A percentile compares a stretch with the other conserved stretches of the same genome.
Conservation (phyloP, 1,140 invertebrate species). For the Aculops lycopersici region DNA sequence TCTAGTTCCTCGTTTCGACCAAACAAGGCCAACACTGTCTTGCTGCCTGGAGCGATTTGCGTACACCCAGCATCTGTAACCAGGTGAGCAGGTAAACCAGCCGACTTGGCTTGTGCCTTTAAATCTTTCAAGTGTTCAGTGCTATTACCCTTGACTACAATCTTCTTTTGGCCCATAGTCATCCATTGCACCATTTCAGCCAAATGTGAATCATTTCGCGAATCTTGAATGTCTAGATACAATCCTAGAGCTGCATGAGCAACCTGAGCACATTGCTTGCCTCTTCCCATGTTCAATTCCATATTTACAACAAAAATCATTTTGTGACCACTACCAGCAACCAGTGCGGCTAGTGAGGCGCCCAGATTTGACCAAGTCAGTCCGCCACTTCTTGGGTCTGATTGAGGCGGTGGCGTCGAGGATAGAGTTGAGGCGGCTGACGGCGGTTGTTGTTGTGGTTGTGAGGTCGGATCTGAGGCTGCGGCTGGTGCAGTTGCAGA, state of each 20-base stretch:
- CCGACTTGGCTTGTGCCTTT: constrained; percentile 18
- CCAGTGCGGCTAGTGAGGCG: no score
- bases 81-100: constrained; percentile 21
- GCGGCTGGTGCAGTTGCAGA: no score
- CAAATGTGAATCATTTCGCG: constrained; percentile 18
- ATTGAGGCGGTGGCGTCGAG: no score
- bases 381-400: no score
- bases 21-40: constrained; percentile 12
- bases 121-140: constrained; percentile 21
- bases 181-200: constrained; percentile 18
- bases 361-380: no score
- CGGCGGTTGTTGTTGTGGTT: no score
- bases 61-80: constrained; percentile 28
- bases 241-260: constrained; percentile 27
- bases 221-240: constrained; percentile 18
- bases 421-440: no score
- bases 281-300: constrained; percentile 24
- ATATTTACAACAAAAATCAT: constrained; percentile 31
- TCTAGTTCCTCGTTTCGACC: constrained; percentile 12
- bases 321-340: constrained; percentile 19
- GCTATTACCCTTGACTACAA: constrained; percentile 24
- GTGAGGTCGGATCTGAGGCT: no score
- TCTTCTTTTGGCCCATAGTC: constrained; percentile 25
- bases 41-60: constrained; percentile 18
- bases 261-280: constrained; percentile 27